Base-by-base conservation (phyloP, 2,888 invertebrate species). In the Drosophila rellima region DNA sequence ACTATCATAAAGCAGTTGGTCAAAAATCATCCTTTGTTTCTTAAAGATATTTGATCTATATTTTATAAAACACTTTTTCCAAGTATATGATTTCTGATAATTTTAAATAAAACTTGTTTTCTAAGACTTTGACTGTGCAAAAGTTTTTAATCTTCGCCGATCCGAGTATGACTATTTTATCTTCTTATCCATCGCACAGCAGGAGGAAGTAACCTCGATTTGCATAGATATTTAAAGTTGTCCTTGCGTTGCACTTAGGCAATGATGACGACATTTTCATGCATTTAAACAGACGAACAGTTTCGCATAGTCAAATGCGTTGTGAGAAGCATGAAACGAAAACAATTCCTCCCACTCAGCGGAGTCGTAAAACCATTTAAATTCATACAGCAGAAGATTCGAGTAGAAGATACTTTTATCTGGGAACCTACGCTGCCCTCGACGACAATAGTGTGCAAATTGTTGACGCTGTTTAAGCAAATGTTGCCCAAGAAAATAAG, bases 381-480 rank as follows among this genome's bases (percentile, higher is more conserved):
- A 82, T 82, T 87, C 85, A 82, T 87, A 84, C 66, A 61, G 64
- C 42, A 63, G 56, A 55, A 68, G 59, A 56, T 56, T 35, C 48
- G 73, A 81, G 81, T 74, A 52, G 70, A 65, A 78, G 76, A 75
- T 86, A 75, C 73, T 73, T 60, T 72, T 72, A 59, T 77, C 45
- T 45, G 20, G 40, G 47, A 64, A 48, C 52, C 47, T 47, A 66
- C 44, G 26, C 44, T 29, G 48, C 45, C 55, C 62, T 39, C 51
- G 44, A 75, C 82, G 75, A 62, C 80, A 84, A 87, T 82, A 74
- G 85, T 82, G 85, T 83, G 82, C 85, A 83, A 83, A 83, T 85
- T 87, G 82, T 70, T 85, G 82, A 44, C 82, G 68, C 82, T 84
- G 80, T 82, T 83, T 85, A 88, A 84, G 88, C 75, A 83, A 87